Conservation (phyloP, 2,888 invertebrate species). For the Acronicta psi region DNA sequence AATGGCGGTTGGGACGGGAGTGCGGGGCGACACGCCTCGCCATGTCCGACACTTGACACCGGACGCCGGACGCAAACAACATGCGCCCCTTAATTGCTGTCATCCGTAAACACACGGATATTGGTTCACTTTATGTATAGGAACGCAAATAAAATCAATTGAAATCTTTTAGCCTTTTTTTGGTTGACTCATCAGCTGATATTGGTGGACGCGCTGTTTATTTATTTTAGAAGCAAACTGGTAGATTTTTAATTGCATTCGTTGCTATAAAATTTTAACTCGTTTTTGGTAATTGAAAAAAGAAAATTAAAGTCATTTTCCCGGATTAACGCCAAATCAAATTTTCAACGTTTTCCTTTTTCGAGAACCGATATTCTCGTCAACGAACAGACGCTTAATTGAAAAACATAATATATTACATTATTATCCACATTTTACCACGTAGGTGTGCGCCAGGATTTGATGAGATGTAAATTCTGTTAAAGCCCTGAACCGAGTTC, state of each 20-base stretch:
- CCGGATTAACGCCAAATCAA: not conserved
- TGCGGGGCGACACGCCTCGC: constrained; percentile 57
- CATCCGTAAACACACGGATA: constrained; percentile 58
- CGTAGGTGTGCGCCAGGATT: constrained; percentile 19
- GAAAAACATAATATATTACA: constrained; percentile 4
- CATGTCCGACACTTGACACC: constrained; percentile 70
- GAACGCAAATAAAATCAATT: constrained; percentile 45
- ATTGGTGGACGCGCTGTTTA: constrained; percentile 5
- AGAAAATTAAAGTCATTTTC: not conserved
- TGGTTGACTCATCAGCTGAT: not conserved
- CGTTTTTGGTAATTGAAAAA: not conserved
- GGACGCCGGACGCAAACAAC: constrained; percentile 65
- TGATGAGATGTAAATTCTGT: constrained; percentile 48
- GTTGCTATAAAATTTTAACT: constrained; percentile 3
- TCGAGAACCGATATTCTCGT: constrained; percentile 14
- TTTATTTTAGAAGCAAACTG: constrained; percentile 20
- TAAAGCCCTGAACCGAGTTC: constrained; percentile 34
- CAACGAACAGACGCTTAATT: constrained; percentile 27
- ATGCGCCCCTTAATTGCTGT: constrained; percentile 65
- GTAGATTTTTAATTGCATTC: constrained; percentile 23
- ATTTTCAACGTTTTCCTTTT: not conserved
- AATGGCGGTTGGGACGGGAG: constrained; percentile 38
- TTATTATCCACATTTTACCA: constrained; percentile 41
- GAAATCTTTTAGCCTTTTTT: constrained; percentile 26
- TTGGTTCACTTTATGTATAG: constrained; percentile 39